These are phyloP conservation scores for Poecilia gillii DNA, from an alignment of 2,797 vertebrate genomes.

Conservation along the genomic window DNA sequence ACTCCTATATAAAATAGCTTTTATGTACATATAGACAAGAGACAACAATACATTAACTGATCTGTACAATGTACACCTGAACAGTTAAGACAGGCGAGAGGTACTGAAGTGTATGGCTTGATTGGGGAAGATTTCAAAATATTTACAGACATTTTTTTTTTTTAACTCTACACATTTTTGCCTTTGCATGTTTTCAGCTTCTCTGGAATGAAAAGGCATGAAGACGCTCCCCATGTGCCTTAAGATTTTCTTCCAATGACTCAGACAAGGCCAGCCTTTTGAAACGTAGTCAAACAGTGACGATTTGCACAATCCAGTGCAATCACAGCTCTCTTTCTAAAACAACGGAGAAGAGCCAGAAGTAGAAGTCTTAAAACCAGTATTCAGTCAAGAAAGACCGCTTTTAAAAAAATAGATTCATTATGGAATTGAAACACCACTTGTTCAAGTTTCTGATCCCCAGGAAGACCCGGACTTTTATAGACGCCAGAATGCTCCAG, in stretches of 20 bases:
- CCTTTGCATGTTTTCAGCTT: conserved; percentile 79
- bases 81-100: conserved; percentile 84
- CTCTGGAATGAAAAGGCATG: conserved; percentile 81
- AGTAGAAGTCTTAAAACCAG: conserved; percentile 55
- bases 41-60: conserved; percentile 77
- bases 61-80: conserved; percentile 87
- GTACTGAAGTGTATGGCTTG: conserved; percentile 90
- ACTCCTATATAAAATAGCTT: conserved; percentile 86
- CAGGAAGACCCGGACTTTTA: conserved; percentile 58
- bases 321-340: conserved; percentile 65
- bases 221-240: conserved; percentile 49
- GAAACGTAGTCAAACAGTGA: conserved; percentile 71
- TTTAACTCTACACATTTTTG: conserved; percentile 62
- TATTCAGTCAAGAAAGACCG: conserved; percentile 51
- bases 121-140: conserved; percentile 80
- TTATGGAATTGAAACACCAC: conserved; percentile 46
- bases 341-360: conserved; percentile 51
- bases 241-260: conserved; percentile 60
- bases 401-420: conserved; percentile 51
- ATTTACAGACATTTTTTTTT: conserved; percentile 74
- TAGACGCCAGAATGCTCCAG: conserved; percentile 67
- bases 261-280: conserved; percentile 70
- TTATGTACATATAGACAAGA: conserved; percentile 85
- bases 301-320: conserved; percentile 55
- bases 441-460: conserved; percentile 49